These are phyloP conservation scores for Coecobrya sp. DNA, from an alignment of 2,888 invertebrate genomes.

Conservation along the genomic window DNA sequence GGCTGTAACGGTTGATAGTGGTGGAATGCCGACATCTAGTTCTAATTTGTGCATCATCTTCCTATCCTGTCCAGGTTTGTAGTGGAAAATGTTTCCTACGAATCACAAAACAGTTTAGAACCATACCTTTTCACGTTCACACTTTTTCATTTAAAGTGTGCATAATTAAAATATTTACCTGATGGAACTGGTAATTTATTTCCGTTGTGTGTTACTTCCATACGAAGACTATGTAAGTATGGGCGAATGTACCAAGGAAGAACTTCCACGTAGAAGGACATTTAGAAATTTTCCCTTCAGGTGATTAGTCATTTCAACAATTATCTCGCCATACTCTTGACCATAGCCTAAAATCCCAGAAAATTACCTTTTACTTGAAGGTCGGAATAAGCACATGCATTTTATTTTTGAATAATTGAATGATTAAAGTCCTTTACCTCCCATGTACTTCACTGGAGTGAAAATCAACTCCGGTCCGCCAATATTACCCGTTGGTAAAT, in stretches of 20 bases:
- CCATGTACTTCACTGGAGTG: conserved; percentile 90
- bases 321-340: conserved; percentile 96
- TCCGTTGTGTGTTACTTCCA: conserved; percentile 75
- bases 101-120: background rate
- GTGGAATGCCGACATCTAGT: conserved; percentile 93
- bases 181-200: conserved; percentile 69
- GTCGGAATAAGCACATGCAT: background rate
- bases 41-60: conserved; percentile 96
- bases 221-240: conserved; percentile 92
- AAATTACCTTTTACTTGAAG: background rate
- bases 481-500: conserved; percentile 72
- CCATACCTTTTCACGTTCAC: background rate
- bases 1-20: conserved; percentile 92
- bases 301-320: conserved; percentile 87
- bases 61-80: conserved; percentile 94
- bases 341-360: conserved; percentile 95
- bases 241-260: conserved; percentile 96
- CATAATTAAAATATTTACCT: conserved; percentile 47
- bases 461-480: conserved; percentile 79
- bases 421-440: conserved; percentile 89
- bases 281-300: conserved; percentile 89
- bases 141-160: background rate
- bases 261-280: conserved; percentile 95
- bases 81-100: conserved; percentile 87
- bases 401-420: too few species aligned